Evolutionary conservation across 2,888 invertebrate genomes (phyloP), one percentile per base, ranked within the genome.

Genomic region (Drosophila greeni): DNA sequence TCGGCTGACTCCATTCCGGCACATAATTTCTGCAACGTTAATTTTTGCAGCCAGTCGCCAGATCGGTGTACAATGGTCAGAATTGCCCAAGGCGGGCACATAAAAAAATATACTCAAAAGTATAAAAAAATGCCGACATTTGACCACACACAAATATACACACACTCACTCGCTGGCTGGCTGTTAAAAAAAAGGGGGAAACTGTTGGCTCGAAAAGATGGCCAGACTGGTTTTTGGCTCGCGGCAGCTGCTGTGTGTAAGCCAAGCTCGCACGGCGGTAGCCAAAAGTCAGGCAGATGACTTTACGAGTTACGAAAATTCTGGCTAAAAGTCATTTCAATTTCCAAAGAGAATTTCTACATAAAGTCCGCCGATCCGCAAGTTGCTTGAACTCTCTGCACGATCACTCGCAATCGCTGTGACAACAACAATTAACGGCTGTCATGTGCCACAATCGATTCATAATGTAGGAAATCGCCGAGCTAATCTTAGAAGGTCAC

Each of bases 21-120:
- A 48, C 75, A 83, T 78, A 34, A 73, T 84, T 83, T 85, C 70
- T 83, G 85, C 72, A 69, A 82, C 85, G 77, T 76, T 76, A 80
- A 79, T 57, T 79, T 82, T 39, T 24, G 37, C 37, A 51, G 58
- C 23, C 26, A 26, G 45, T 29, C 29, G 18, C 52, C 31, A 43
- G 58, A 18, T 29, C 45, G 45, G 45, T 9, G 45, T 64, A 77
- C 81, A 83, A 80, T 80, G 83, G 75, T 64, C 59, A 60, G 72
- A 72, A 84, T 82, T 81, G 78, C 78, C 66, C 68, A 82, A 78
- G 78, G 78, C 79, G 75, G 58, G 59, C 70, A 70, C 75, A 80
- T 82, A 72, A 80, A 79, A 82, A 68, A 65, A 67, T 45, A 67
- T 45, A 61, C 37, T 67, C 58, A 66, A 48, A 67, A 47, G 76